Evolutionary conservation across 1,140 invertebrate species (phyloP), one percentile per base, ranked within the genome.

Genomic region (Aphaenogaster ashmeadi): DNA sequence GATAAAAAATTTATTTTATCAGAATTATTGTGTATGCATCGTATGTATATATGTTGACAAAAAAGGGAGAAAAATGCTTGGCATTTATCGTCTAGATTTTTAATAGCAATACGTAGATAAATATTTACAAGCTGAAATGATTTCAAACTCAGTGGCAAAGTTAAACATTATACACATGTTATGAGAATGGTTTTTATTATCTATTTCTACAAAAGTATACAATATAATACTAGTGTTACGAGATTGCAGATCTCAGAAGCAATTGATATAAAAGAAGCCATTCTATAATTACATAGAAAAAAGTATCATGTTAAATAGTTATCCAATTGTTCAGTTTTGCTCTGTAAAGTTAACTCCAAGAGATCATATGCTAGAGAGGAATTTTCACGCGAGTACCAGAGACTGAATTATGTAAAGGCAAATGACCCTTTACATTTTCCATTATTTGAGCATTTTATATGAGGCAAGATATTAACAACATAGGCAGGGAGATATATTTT

Each of bases 401-500:
- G 89, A 90, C 88, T 90, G 89, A 90, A 90, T 87, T 75, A 54
- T 74, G 88, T 90, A 90, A 88, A 58, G 88, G 88, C 50, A 41
- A 89, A 56, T 54, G 13, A 41, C 52, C 88, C 79, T 90, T 90
- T 90, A 88, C 89, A 85, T 80, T 90, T 90, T 90, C 86, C 86
- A 90, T 90, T 90, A 80, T 88, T 88, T 90, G 78, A 88, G 88
- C 86, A 90, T 90, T 90, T 90, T 90, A 88, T 89, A 90, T 85
- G 58, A 88, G 87, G 33, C 56, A 54, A 75, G 72, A 64, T 74
- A 60, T 74, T 60, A 60, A 85, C 21, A 69, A 81, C 38, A 77
- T 87, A 90, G 66, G 83, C 81, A 89, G 74, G 89, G 41, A 47
- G 41, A 90, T 91, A 90, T 91, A 91, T 91, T 91, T 91, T 91